Conservation (phyloP, 2,797 vertebrate species). For the Cirrhinus molitorella region DNA sequence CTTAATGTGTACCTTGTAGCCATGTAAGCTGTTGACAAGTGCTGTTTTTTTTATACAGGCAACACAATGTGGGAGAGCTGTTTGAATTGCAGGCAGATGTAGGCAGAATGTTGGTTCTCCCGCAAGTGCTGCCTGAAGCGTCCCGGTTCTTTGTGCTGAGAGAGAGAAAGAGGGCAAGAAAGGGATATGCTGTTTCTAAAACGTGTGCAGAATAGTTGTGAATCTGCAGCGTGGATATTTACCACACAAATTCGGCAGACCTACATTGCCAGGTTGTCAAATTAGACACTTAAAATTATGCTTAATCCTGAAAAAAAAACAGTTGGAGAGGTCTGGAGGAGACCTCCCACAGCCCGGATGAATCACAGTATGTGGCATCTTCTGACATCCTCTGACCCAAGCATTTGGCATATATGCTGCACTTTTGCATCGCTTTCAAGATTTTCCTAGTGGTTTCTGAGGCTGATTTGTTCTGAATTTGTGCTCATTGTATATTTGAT, state of each 20-base stretch:
- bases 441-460: not conserved
- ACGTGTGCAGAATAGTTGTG: slow-evolving; percentile 21
- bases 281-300: slow-evolving; percentile 34
- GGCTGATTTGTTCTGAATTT: not conserved
- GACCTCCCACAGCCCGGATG: slow-evolving; percentile 55
- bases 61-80: slow-evolving; percentile 57
- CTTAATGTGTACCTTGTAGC: slow-evolving; percentile 57
- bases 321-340: slow-evolving; percentile 34
- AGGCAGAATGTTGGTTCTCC: slow-evolving; percentile 56
- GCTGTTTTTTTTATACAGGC: slow-evolving; percentile 42
- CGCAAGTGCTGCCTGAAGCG: slow-evolving; percentile 54
- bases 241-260: slow-evolving; percentile 1
- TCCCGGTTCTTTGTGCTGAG: slow-evolving; percentile 55
- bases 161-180: slow-evolving; percentile 18
- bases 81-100: slow-evolving; percentile 64
- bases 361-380: slow-evolving; percentile 52
- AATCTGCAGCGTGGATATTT: slow-evolving; percentile 12
- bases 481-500: not conserved
- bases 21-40: slow-evolving; percentile 52
- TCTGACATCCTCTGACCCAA: slow-evolving; percentile 55
- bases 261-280: not conserved
- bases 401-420: slow-evolving; percentile 41
- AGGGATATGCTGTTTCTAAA: slow-evolving; percentile 46
- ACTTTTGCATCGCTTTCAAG: slow-evolving; percentile 16
- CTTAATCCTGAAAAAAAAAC: slow-evolving; percentile 36